phyloP scores from a whole-genome alignment of 2,888 invertebrate species.

The Formica aserva region DNA sequence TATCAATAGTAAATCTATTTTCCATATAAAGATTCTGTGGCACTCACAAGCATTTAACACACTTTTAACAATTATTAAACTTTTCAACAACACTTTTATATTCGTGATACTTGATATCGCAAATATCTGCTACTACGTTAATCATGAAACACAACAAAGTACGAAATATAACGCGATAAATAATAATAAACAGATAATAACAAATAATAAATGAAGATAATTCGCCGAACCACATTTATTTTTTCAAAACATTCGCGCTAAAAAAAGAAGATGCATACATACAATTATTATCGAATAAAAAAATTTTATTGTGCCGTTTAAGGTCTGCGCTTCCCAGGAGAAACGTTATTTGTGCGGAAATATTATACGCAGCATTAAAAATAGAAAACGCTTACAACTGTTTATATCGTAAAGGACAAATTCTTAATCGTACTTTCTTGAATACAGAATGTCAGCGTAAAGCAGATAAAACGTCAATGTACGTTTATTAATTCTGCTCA shows the following conservation, averaged over 20 bases:
- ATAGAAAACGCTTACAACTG: slow-evolving; percentile 43
- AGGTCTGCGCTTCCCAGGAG: slow-evolving; percentile 4
- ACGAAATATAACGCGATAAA: background rate
- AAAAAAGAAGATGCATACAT: background rate
- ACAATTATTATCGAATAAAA: slow-evolving; percentile 11
- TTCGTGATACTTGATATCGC: slow-evolving; percentile 5
- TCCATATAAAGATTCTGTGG: background rate
- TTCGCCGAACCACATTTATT: background rate
- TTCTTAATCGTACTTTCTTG: slow-evolving; percentile 29
- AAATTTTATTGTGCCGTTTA: slow-evolving; percentile 33
- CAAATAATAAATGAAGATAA: slow-evolving; percentile 4
- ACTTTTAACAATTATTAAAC: slow-evolving; percentile 5
- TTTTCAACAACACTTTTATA: background rate
- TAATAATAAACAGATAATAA: slow-evolving; percentile 5
- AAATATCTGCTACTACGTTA: background rate
- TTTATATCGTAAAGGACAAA: slow-evolving; percentile 32
- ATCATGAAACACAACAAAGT: background rate
- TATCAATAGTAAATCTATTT: slow-evolving; percentile 28
- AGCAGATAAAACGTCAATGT: slow-evolving; percentile 48
- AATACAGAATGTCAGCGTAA: slow-evolving; percentile 24
- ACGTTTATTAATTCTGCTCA: slow-evolving; percentile 50
- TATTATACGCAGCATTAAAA: slow-evolving; percentile 25
- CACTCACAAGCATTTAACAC: slow-evolving; percentile 4
- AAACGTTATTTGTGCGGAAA: slow-evolving; percentile 39
- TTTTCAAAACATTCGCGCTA: background rate